phyloP scores from a whole-genome alignment of 2,113 vertebrate genomes.

The Menidia beryllina region DNA sequence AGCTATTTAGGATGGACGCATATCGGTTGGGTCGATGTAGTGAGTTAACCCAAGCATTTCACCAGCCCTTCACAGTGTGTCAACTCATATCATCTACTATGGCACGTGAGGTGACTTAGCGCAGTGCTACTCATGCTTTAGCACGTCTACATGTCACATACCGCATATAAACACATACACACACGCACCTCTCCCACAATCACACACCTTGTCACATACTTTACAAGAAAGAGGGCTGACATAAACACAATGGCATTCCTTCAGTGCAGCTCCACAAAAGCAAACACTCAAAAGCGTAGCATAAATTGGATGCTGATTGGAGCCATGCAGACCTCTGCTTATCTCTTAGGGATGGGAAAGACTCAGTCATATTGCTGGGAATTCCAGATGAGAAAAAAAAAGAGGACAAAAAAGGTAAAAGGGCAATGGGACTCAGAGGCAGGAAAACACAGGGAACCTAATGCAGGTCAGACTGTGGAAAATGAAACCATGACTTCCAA shows the following conservation, averaged over 20 bases:
- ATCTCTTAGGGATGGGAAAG: constrained; percentile 11
- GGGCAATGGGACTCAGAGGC: not conserved
- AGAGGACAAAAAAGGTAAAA: not conserved
- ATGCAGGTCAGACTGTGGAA: constrained; percentile 1
- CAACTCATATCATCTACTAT: constrained; percentile 3
- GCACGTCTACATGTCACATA: constrained; percentile 22
- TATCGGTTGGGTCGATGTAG: not conserved
- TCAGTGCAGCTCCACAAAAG: constrained; percentile 20
- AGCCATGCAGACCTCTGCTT: not conserved
- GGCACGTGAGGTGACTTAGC: constrained; percentile 17
- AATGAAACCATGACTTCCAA: constrained; percentile 19
- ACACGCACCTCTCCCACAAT: constrained; percentile 35
- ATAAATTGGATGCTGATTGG: constrained; percentile 28
- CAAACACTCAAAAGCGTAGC: constrained; percentile 21
- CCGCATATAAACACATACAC: constrained; percentile 44
- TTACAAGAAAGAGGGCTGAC: constrained; percentile 41
- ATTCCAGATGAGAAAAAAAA: not conserved
- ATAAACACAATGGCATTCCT: constrained; percentile 53
- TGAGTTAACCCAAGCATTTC: constrained; percentile 34
- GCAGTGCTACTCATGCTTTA: not conserved
- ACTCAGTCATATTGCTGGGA: not conserved
- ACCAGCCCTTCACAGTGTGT: constrained; percentile 28
- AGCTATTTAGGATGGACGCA: not conserved
- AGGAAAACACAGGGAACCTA: not conserved
- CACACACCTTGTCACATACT: constrained; percentile 47